Evolutionary conservation across 2,888 invertebrate genomes (phyloP).

Genomic region (Microplitis deprimator): DNA sequence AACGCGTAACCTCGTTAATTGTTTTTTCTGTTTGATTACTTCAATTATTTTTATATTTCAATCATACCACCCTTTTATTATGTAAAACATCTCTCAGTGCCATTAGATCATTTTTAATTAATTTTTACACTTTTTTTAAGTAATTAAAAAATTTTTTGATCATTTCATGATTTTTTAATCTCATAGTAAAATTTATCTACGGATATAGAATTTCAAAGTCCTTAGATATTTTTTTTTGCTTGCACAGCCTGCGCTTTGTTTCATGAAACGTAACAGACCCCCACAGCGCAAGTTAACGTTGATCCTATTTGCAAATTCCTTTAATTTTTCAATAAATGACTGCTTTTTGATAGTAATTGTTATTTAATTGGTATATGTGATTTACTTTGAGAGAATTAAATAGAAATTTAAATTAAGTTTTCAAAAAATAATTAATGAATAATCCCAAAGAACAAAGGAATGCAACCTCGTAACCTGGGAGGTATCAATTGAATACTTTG

Average conservation of each 20-base stretch:
- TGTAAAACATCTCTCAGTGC: not conserved
- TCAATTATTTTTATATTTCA: slow-evolving; percentile 2
- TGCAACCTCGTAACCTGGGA: not conserved
- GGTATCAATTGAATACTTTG: not conserved
- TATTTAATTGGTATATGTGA: too few relatives aligned
- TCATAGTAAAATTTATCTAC: too few relatives aligned
- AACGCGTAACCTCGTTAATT: slow-evolving; percentile 27
- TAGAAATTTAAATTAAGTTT: not conserved
- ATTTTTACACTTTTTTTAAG: not conserved
- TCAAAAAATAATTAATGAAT: not conserved
- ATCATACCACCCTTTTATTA: not conserved
- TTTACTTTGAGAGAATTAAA: not conserved
- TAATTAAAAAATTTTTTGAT: too few relatives aligned
- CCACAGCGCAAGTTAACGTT: too few relatives aligned
- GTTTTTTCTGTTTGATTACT: slow-evolving; percentile 16
- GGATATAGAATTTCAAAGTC: too few relatives aligned
- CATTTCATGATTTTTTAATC: too few relatives aligned
- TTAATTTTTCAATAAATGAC: too few relatives aligned
- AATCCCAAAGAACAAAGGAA: not conserved
- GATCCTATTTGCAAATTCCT: too few relatives aligned
- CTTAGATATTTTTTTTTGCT: too few relatives aligned
- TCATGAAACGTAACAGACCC: too few relatives aligned
- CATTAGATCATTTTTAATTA: not conserved
- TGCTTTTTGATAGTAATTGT: too few relatives aligned
- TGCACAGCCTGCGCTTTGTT: too few relatives aligned